phyloP scores from a whole-genome alignment of 2,113 vertebrate genomes.

The Plecturocebus donacophilus region DNA sequence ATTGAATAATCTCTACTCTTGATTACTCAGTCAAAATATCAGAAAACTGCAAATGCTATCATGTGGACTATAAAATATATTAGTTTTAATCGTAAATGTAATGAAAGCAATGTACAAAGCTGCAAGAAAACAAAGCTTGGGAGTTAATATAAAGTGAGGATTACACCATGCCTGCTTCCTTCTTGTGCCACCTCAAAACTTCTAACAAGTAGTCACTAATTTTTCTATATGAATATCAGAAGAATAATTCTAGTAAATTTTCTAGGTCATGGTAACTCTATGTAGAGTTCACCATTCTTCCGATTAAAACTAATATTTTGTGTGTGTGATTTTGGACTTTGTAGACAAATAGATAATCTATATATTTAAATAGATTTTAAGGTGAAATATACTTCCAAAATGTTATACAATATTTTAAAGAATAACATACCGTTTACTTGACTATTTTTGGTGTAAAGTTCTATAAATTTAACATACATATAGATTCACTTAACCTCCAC shows the following conservation, averaged over 20 bases:
- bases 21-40: neutral
- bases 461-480: neutral
- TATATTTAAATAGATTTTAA: neutral
- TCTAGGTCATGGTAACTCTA: neutral
- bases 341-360: neutral
- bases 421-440: neutral
- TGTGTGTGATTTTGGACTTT: neutral
- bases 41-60: neutral
- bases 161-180: neutral
- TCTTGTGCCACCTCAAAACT: neutral
- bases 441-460: neutral
- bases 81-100: neutral
- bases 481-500: neutral
- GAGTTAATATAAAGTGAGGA: neutral
- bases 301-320: neutral
- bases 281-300: neutral
- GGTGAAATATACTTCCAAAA: neutral
- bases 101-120: neutral
- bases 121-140: neutral
- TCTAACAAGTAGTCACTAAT: neutral
- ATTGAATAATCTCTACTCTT: neutral
- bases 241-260: neutral
- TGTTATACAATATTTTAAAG: neutral
- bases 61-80: neutral
- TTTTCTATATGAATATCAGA: neutral